Percentiles rank a stretch among this genome's conserved stretches.
Conservation (phyloP, 2,888 invertebrate genomes). For the Temnothorax rugatulus region DNA sequence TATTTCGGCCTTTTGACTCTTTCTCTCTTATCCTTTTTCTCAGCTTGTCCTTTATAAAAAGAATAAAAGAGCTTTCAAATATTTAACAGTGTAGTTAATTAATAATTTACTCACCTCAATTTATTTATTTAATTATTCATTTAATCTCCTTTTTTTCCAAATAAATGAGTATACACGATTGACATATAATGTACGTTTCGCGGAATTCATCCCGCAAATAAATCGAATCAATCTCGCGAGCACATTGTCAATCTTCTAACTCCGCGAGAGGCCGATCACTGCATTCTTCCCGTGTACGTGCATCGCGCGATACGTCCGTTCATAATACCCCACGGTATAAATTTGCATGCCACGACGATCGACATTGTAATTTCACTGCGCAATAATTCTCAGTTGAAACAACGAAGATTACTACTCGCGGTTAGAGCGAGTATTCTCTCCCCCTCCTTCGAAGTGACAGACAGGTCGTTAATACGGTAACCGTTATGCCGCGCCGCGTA, state of each 20-base stretch:
- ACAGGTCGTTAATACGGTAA: slow-evolving; percentile 66
- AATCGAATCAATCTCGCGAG: neutral
- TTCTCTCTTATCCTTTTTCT: neutral
- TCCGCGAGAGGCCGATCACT: slow-evolving; percentile 31
- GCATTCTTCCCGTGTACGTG: slow-evolving; percentile 22
- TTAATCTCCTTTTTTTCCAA: neutral
- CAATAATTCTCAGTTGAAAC: slow-evolving; percentile 57
- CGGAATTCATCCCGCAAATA: slow-evolving; percentile 2
- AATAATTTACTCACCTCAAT: neutral
- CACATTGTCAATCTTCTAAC: slow-evolving; percentile 29
- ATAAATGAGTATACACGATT: too few species aligned
- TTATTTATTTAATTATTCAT: neutral
- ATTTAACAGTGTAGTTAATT: neutral
- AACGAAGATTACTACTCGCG: slow-evolving; percentile 56
- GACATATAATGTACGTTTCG: neutral
- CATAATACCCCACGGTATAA: slow-evolving; percentile 43
- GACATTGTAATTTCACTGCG: slow-evolving; percentile 54
- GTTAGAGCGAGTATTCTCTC: slow-evolving; percentile 56
- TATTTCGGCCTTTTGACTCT: neutral
- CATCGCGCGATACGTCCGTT: slow-evolving; percentile 15
- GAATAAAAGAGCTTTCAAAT: neutral
- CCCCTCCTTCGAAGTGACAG: slow-evolving; percentile 67
- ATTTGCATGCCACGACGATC: slow-evolving; percentile 49
- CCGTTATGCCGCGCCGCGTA: slow-evolving; percentile 70
- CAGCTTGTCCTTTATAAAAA: neutral